phyloP scores from a whole-genome alignment of 23 tunicate species.

The Ciona savignyi region DNA sequence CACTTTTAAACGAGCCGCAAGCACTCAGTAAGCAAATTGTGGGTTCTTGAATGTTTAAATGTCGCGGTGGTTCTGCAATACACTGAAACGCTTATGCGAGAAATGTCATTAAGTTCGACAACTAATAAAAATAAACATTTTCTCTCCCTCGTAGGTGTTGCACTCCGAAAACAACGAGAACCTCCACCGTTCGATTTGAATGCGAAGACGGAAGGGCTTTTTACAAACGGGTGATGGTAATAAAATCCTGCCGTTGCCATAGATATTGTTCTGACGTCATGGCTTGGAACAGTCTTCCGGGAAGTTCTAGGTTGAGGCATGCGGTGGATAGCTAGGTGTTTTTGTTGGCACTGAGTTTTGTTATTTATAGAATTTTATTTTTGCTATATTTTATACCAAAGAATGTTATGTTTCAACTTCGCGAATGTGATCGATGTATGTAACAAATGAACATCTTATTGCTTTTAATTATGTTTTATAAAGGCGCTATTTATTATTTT shows the following conservation, averaged over 20 bases:
- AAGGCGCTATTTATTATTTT: background rate
- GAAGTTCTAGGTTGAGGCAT: background rate
- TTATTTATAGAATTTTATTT: no score
- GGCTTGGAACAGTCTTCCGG: background rate
- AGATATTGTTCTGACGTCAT: constrained; percentile 2
- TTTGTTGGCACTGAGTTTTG: background rate
- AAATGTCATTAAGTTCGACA: background rate
- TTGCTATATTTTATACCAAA: background rate
- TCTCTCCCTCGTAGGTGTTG: constrained; percentile 37
- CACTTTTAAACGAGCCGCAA: background rate
- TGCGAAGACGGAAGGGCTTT: constrained; percentile 34
- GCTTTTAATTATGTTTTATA: background rate
- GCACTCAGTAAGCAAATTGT: background rate
- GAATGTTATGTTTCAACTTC: no score
- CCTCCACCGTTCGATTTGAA: constrained; percentile 24
- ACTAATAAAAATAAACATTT: background rate
- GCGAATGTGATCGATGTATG: no score
- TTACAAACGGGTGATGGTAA: constrained; percentile 24
- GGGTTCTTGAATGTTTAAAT: background rate
- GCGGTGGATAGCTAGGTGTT: background rate
- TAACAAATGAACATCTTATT: no score
- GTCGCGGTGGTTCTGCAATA: no score
- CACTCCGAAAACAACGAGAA: constrained; percentile 45
- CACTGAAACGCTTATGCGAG: background rate
- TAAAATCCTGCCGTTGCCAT: constrained; percentile 30